Percentiles rank a stretch among this genome's conserved stretches.
Conservation (phyloP, 1,140 invertebrate genomes). For the Grapholita molesta region DNA sequence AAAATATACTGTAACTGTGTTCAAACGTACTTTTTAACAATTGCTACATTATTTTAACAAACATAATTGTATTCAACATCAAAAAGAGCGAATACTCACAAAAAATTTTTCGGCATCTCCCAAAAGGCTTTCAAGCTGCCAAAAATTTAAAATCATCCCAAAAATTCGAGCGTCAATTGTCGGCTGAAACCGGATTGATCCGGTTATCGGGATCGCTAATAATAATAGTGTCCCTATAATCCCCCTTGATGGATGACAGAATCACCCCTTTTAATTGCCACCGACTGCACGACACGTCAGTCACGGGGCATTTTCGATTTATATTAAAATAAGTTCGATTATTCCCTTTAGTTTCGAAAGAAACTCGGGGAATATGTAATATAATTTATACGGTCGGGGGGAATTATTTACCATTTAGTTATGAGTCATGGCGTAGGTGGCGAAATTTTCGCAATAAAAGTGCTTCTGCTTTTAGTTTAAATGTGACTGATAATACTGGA, state of each 20-base stretch:
- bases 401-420: slow-evolving; percentile 12
- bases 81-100: not conserved
- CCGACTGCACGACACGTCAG: slow-evolving; percentile 46
- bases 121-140: not conserved
- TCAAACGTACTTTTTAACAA: no score
- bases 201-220: slow-evolving; percentile 58
- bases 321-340: slow-evolving; percentile 67
- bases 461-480: not conserved
- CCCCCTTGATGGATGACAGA: slow-evolving; percentile 59
- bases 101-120: not conserved
- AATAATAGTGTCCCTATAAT: slow-evolving; percentile 63
- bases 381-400: slow-evolving; percentile 14
- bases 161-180: slow-evolving; percentile 31
- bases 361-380: slow-evolving; percentile 9
- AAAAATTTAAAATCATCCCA: not conserved
- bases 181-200: slow-evolving; percentile 59
- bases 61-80: no score
- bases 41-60: no score
- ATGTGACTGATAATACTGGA: no score
- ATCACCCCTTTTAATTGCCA: slow-evolving; percentile 60
- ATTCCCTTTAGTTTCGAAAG: slow-evolving; percentile 10
- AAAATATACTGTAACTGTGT: no score
- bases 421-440: not conserved
- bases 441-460: not conserved
- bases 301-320: slow-evolving; percentile 61